Conservation (phyloP, 2,888 invertebrate genomes). For the Leptarthrus brevirostris region DNA sequence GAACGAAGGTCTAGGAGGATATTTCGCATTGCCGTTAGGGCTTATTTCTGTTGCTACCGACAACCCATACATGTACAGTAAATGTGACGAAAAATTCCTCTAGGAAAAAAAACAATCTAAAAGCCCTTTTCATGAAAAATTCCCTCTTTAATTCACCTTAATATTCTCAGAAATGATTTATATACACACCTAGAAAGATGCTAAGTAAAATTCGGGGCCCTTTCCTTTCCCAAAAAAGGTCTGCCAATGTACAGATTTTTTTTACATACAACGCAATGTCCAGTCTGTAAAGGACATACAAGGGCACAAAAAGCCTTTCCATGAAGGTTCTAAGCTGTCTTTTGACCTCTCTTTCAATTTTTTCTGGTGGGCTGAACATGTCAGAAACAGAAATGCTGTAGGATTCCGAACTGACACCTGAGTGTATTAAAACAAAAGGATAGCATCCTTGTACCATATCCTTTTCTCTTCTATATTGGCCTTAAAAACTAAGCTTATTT, state of each 20-base stretch:
- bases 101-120: no score
- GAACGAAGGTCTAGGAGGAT: no score
- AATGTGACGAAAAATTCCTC: no score
- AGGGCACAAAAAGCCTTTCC: not conserved
- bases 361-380: conserved; percentile 17
- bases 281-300: not conserved
- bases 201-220: no score
- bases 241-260: no score
- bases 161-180: conserved; percentile 3
- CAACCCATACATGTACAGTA: no score
- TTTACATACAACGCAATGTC: not conserved
- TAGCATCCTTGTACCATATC: not conserved
- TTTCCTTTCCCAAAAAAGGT: no score
- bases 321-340: not conserved
- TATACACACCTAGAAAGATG: not conserved
- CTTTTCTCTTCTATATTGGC: no score
- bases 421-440: not conserved
- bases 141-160: not conserved
- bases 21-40: no score
- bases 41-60: no score
- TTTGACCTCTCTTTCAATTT: not conserved
- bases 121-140: not conserved
- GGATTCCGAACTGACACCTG: not conserved
- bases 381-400: conserved; percentile 11
- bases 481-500: no score